A percentile compares a stretch with the other conserved stretches of the same genome.
Conservation (phyloP, 2,888 invertebrate species). For the Ochropleura leucogaster region DNA sequence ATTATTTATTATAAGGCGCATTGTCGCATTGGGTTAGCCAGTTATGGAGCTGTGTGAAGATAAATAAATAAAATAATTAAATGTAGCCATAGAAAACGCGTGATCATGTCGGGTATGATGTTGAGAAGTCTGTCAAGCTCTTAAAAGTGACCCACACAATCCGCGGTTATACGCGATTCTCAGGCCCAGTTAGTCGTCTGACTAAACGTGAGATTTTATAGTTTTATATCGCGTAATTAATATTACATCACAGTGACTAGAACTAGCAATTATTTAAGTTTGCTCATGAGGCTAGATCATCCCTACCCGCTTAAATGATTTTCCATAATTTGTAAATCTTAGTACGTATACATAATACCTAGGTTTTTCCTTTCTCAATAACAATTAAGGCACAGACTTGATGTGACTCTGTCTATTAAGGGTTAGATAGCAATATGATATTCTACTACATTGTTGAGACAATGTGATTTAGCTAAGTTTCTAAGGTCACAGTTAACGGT, state of each 20-base stretch:
- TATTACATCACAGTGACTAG: slow-evolving; percentile 36
- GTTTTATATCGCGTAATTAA: slow-evolving; percentile 49
- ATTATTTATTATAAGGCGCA: neutral
- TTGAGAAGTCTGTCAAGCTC: slow-evolving; percentile 6
- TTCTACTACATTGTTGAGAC: slow-evolving; percentile 35
- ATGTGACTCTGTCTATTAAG: slow-evolving; percentile 25
- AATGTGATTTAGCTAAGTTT: slow-evolving; percentile 61
- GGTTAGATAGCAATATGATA: slow-evolving; percentile 49
- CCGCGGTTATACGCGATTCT: slow-evolving; percentile 28
- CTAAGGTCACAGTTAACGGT: slow-evolving; percentile 51
- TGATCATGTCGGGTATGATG: neutral
- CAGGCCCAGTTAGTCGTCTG: slow-evolving; percentile 31
- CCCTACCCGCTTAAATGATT: slow-evolving; percentile 22
- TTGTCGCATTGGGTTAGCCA: too few relatives aligned
- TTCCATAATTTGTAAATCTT: slow-evolving; percentile 27
- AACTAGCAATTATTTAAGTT: slow-evolving; percentile 38
- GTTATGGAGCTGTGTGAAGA: too few relatives aligned
- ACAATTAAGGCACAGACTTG: slow-evolving; percentile 27
- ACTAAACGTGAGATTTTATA: slow-evolving; percentile 49
- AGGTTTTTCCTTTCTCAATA: slow-evolving; percentile 12
- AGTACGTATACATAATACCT: slow-evolving; percentile 26
- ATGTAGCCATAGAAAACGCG: slow-evolving; percentile 30
- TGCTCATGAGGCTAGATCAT: slow-evolving; percentile 51
- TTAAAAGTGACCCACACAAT: slow-evolving; percentile 15
- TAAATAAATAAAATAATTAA: neutral